Conservation (phyloP, 2,888 invertebrate genomes). For the Agonopterix arenella region DNA sequence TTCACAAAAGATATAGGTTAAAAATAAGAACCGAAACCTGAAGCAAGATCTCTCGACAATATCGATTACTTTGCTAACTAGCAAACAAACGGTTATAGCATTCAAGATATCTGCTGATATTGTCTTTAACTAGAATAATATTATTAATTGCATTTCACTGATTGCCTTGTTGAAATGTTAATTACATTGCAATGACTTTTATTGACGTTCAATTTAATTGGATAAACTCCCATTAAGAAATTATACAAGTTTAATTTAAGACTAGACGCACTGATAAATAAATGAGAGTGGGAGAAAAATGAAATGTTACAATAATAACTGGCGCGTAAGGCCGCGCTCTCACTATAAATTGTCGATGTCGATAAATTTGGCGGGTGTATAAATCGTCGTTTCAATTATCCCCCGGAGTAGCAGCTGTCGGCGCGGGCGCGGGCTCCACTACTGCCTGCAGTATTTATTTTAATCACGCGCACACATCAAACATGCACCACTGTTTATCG, state of each 20-base stretch:
- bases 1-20: conserved; percentile 7
- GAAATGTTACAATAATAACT: conserved; percentile 33
- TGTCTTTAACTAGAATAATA: conserved; percentile 21
- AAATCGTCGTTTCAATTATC: conserved; percentile 74
- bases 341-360: conserved; percentile 61
- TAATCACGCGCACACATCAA: conserved; percentile 61
- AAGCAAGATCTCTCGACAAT: conserved; percentile 12
- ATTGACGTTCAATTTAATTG: conserved; percentile 22
- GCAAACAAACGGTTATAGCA: conserved; percentile 9
- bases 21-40: conserved; percentile 19
- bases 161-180: conserved; percentile 30
- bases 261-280: conserved; percentile 3
- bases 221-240: conserved; percentile 20
- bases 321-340: conserved; percentile 29
- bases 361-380: conserved; percentile 71
- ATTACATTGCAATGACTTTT: conserved; percentile 32
- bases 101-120: conserved; percentile 17
- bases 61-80: conserved; percentile 10
- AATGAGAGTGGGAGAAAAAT: conserved; percentile 25
- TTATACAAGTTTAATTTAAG: conserved; percentile 19
- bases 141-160: conserved; percentile 32
- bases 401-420: conserved; percentile 66
- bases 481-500: conserved; percentile 45
- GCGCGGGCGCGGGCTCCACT: conserved; percentile 33
- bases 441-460: conserved; percentile 67